phyloP scores from a whole-genome alignment of 37 sponge, comb jelly and placozoan species.

The Axinella damicornis region DNA sequence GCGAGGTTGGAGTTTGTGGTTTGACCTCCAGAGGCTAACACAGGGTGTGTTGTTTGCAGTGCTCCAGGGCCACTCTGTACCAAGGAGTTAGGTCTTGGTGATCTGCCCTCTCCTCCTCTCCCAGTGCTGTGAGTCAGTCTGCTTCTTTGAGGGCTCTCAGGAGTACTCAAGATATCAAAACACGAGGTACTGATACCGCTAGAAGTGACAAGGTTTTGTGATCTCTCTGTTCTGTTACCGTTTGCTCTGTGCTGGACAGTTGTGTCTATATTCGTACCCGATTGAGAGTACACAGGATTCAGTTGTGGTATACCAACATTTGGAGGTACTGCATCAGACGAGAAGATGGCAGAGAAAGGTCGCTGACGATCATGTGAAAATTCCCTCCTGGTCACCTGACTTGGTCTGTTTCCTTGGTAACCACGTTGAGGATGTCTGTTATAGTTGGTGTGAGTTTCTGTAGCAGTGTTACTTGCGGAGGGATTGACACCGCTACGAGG shows the following conservation, averaged over 20 bases:
- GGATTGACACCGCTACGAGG: neutral
- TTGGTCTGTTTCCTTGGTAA: neutral
- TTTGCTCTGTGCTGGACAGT: constrained; percentile 3
- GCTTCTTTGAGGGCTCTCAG: neutral
- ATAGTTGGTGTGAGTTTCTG: no score
- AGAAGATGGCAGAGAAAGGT: constrained; percentile 19
- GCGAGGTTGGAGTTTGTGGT: neutral
- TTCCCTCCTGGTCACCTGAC: neutral
- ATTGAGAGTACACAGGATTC: no score
- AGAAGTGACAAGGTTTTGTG: neutral
- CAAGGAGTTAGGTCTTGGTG: neutral
- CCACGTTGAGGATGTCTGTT: no score
- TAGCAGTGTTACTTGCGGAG: neutral
- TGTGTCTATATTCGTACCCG: no score
- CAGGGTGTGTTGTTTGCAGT: neutral
- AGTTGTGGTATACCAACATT: no score
- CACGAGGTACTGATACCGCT: constrained; percentile 12
- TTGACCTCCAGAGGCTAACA: no score
- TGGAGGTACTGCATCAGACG: no score
- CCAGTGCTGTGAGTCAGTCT: neutral
- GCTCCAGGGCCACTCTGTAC: neutral
- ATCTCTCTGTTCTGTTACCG: neutral
- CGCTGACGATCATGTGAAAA: constrained; percentile 11
- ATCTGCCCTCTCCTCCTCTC: neutral
- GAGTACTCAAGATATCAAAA: neutral